Percentiles rank a stretch among this genome's conserved stretches.
Evolutionary conservation across 2,113 vertebrate species (phyloP).

Genomic region (Solea solea): DNA sequence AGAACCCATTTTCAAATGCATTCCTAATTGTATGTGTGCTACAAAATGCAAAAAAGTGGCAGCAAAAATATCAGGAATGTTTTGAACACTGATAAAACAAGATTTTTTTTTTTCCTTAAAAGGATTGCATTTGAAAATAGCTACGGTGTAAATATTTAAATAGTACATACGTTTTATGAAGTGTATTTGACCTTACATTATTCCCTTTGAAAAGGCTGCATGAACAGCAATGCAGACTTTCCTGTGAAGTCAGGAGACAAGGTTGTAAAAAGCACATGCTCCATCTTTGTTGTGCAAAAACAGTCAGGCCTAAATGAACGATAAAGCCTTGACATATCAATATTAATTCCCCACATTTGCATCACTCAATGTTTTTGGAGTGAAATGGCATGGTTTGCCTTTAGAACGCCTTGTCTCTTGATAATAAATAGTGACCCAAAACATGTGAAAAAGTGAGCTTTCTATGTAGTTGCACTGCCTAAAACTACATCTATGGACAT

Average conservation of each 20-base stretch:
- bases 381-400: conserved; percentile 35
- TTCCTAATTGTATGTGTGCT: conserved; percentile 26
- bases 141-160: conserved; percentile 48
- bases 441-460: conserved; percentile 65
- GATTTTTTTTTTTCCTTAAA: background rate
- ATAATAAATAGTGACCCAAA: conserved; percentile 55
- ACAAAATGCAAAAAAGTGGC: conserved; percentile 31
- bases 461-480: conserved; percentile 56
- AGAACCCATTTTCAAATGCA: conserved; percentile 74
- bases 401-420: conserved; percentile 70
- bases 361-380: conserved; percentile 27
- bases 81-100: conserved; percentile 20
- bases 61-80: conserved; percentile 32
- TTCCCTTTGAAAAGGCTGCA: conserved; percentile 64
- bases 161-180: conserved; percentile 32
- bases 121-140: conserved; percentile 75
- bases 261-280: conserved; percentile 56
- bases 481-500: conserved; percentile 18
- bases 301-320: conserved; percentile 39
- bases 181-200: conserved; percentile 54
- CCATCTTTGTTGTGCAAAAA: conserved; percentile 54
- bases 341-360: conserved; percentile 36
- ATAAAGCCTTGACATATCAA: conserved; percentile 60
- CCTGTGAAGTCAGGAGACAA: conserved; percentile 75
- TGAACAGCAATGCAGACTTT: conserved; percentile 58